Conservation (phyloP, 2,888 invertebrate genomes). For the Timandra comae region DNA sequence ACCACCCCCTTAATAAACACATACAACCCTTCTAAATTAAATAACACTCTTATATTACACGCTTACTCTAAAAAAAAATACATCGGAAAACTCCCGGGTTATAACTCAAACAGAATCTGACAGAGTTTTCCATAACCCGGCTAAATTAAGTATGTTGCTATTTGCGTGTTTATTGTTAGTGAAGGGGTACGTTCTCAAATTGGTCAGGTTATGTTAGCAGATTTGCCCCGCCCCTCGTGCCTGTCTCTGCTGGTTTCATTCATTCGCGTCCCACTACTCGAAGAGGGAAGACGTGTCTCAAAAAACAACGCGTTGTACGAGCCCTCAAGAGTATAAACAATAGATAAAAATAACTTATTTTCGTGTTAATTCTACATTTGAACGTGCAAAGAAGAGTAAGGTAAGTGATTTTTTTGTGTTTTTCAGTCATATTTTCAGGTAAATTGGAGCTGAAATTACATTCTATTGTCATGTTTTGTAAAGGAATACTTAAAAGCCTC, state of each 20-base stretch:
- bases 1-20: slow-evolving; percentile 28
- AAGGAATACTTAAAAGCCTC: slow-evolving; percentile 2
- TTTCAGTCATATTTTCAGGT: background rate
- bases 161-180: slow-evolving; percentile 5
- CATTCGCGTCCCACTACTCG: slow-evolving; percentile 48
- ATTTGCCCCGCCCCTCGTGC: slow-evolving; percentile 54
- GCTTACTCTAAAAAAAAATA: slow-evolving; percentile 4
- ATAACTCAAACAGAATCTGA: slow-evolving; percentile 33
- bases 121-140: slow-evolving; percentile 46
- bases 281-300: slow-evolving; percentile 30
- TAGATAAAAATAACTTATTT: too few species aligned
- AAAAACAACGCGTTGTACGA: too few species aligned
- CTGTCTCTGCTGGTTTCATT: slow-evolving; percentile 64
- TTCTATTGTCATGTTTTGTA: background rate
- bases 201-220: slow-evolving; percentile 31
- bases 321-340: too few species aligned
- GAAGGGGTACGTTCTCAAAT: slow-evolving; percentile 26
- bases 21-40: slow-evolving; percentile 22
- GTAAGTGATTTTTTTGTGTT: slow-evolving; percentile 12
- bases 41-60: slow-evolving; percentile 5
- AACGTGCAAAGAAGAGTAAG: slow-evolving; percentile 5
- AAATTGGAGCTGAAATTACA: background rate
- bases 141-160: slow-evolving; percentile 23
- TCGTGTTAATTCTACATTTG: too few species aligned
- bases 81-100: slow-evolving; percentile 2